Base-by-base conservation (phyloP, 2,888 invertebrate species). In the Watsonalla binaria region DNA sequence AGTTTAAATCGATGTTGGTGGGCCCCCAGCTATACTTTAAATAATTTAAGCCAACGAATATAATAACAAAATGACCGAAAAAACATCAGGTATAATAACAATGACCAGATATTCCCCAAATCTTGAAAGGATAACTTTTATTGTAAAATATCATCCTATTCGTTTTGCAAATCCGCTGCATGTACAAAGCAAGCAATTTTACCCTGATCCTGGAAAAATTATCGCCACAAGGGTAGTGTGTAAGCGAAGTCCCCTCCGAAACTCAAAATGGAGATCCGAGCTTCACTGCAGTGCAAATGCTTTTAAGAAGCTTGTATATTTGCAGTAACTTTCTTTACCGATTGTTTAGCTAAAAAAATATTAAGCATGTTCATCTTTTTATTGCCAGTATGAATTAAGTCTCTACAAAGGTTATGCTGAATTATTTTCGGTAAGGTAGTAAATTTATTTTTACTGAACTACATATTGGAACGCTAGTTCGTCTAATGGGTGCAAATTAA, bases 161-260 rank as follows among this genome's bases (percentile, higher is more conserved):
- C 77, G 75, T 76, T 68, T 66, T 62, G 68, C 65, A 74, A 84
- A 75, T 72, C 74, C 76, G 65, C 66, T 79, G 80, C 78, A 78
- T 68, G 72, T 62, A 75, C 78, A 78, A 78, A 74, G 72, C 78
- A 72, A 76, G 76, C 84, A 86, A 87, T 86, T 81, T 81, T 75
- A 76, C 73, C 68, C 68, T 85, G 87, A 88, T 86, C 87, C 89
- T 72, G 69, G 65, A 74, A 82, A 86, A 86, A 84, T 85, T 77
- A 82, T 81, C 79, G 80, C 65, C 80, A 78, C 82, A 82, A 85
- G 85, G 82, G 80, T 24, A 24, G 24, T 24, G 24, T 24, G 76
- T 76, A 73, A 77, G 78, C 74, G 73, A 76, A 81, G 76, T 80
- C 76, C 80, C 78, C 74, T 65, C 66, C 68, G 79, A 76, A 75